A percentile compares a stretch with the other conserved stretches of the same genome.
Evolutionary conservation across 2,888 invertebrate genomes (phyloP).

Genomic region (Yponomeuta cagnagella): DNA sequence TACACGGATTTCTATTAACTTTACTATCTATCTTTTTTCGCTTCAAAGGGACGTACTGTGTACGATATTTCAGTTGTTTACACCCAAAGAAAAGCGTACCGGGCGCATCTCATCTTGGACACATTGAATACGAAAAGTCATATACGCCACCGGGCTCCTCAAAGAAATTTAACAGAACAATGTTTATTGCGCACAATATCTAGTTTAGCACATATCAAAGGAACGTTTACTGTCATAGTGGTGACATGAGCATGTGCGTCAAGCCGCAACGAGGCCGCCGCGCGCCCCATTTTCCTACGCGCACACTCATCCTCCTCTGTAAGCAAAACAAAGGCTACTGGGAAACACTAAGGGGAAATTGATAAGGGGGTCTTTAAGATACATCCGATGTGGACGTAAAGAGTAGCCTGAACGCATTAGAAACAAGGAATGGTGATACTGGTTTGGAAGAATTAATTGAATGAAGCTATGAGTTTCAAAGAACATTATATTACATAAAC

Average conservation of each 20-base stretch:
- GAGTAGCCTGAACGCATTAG: background rate
- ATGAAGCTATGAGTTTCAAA: too few relatives aligned
- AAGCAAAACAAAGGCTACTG: constrained; percentile 10
- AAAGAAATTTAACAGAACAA: background rate
- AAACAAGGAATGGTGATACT: background rate
- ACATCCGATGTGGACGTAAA: background rate
- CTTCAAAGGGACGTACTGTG: too few relatives aligned
- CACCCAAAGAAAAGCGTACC: too few relatives aligned
- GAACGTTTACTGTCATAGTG: constrained; percentile 9
- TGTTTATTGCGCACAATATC: background rate
- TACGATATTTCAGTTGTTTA: too few relatives aligned
- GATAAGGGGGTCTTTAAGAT: constrained; percentile 7
- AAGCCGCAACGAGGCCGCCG: constrained; percentile 10
- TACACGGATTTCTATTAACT: too few relatives aligned
- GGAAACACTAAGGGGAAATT: constrained; percentile 5
- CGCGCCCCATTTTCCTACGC: constrained; percentile 11
- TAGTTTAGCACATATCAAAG: background rate
- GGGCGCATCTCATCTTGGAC: too few relatives aligned
- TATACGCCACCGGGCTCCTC: too few relatives aligned
- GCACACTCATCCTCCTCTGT: background rate
- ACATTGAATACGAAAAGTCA: too few relatives aligned
- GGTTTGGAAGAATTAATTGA: too few relatives aligned
- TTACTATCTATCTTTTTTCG: too few relatives aligned
- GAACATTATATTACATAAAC: too few relatives aligned
- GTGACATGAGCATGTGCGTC: constrained; percentile 13